Evolutionary conservation across 2,888 invertebrate species (phyloP).

Genomic region (Parnassius smintheus): DNA sequence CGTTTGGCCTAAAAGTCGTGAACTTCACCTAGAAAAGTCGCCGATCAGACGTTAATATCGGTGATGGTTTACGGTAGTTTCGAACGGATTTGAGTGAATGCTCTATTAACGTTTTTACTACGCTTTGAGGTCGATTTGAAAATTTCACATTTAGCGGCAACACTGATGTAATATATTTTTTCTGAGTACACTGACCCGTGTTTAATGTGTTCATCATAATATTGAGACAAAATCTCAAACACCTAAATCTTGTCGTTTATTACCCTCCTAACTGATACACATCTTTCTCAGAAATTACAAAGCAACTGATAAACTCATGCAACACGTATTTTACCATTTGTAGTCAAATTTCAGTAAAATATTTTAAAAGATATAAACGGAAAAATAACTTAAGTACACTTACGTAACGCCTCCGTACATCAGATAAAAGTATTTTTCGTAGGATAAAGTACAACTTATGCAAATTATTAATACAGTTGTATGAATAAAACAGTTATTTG

Average conservation of each 20-base stretch:
- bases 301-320: constrained; percentile 1
- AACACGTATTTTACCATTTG: no score
- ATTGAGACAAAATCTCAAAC: constrained; percentile 20
- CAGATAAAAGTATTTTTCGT: no score
- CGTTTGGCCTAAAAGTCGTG: constrained; percentile 58
- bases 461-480: no score
- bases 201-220: constrained; percentile 14
- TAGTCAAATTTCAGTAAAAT: no score
- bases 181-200: constrained; percentile 41
- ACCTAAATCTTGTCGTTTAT: constrained; percentile 14
- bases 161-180: constrained; percentile 19
- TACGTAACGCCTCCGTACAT: no score
- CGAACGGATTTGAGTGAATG: constrained; percentile 34
- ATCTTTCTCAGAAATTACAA: constrained; percentile 21
- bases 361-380: no score
- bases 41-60: constrained; percentile 61
- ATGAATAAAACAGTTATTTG: no score
- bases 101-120: constrained; percentile 34
- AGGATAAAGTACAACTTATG: no score
- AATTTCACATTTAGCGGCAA: constrained; percentile 30
- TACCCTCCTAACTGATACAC: constrained; percentile 8
- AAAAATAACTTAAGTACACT: no score
- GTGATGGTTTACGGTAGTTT: constrained; percentile 64
- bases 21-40: constrained; percentile 69
- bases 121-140: constrained; percentile 28